Base-by-base conservation (phyloP, 2,888 invertebrate genomes). In the Acanthosepion esculentum region DNA sequence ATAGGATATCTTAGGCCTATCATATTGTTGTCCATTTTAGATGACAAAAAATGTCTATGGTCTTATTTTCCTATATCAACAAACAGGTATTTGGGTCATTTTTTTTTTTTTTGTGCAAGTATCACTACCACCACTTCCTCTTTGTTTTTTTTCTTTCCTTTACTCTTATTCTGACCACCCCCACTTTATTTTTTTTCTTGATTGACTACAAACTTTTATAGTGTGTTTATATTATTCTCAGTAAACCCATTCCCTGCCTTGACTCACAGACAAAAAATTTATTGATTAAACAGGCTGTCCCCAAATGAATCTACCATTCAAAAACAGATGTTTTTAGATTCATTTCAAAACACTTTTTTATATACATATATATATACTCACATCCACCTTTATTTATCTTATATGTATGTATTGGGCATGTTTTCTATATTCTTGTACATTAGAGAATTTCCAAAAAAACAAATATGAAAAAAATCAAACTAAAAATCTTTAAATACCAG, bases 1-100 rank as follows among this genome's bases (percentile, higher is more conserved):
- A 78, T 78, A 78, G 78, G 78, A 78, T 78, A 78, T 78, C 78
- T n/a, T 78, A 78, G 78, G 78, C n/a, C 78, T 78, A n/a, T 78
- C 18, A 78, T 78, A 78, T 78, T 78, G 78, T 78, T 78, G 78
- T 78, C 78, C 78, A 78, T n/a, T 78, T 78, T 78, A 78, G 33
- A 78, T 78, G 33, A 78, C 78, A 78, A 78, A 78, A 78, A 78
- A n/a, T 78, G 78, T 78, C n/a, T 78, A 12, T 78, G 23, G 78
- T 78, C 78, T 78, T 78, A 78, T 78, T 78, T 78, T 78, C 78
- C 78, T 78, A 12, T n/a, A 78, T 78, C 8, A 78, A 78, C 78
- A n/a, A 78, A 33, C n/a, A n/a, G 33, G 78, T n/a, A n/a, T n/a
- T 78, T 78, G 78, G n/a, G n/a, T 78, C 78, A 78, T 78, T n/a